Conservation (phyloP, 2,888 invertebrate genomes). For the Nyleta sp. region DNA sequence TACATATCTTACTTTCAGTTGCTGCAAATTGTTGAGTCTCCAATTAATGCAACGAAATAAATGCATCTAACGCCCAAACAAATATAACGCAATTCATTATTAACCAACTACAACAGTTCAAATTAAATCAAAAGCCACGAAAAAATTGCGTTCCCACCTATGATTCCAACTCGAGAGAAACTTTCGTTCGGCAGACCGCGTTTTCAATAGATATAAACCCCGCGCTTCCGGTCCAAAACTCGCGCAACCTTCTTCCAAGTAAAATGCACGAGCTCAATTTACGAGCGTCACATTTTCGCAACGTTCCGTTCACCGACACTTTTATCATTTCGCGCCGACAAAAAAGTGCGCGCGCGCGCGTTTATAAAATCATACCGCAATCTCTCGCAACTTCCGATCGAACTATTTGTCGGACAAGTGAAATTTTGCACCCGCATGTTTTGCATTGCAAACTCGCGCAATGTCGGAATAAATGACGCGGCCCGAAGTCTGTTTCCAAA, state of each 20-base stretch:
- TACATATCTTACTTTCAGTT: too few relatives aligned
- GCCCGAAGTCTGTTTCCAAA: background rate
- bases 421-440: background rate
- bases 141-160: too few relatives aligned
- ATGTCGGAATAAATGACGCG: background rate
- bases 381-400: background rate
- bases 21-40: too few relatives aligned
- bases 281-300: slow-evolving; percentile 1
- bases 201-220: slow-evolving; percentile 36
- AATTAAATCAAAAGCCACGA: too few relatives aligned
- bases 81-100: too few relatives aligned
- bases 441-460: background rate
- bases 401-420: too few relatives aligned
- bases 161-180: background rate
- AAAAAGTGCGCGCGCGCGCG: background rate
- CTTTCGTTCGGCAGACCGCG: slow-evolving; percentile 17
- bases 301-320: slow-evolving; percentile 1
- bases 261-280: slow-evolving; percentile 25
- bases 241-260: background rate
- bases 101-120: too few relatives aligned
- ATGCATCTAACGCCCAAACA: too few relatives aligned
- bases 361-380: background rate
- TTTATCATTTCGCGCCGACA: background rate
- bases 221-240: slow-evolving; percentile 17
- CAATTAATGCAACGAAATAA: too few relatives aligned